These are phyloP conservation scores for Bombycilla garrulus DNA, from an alignment of 2,113 vertebrate genomes.

Conservation along the genomic window DNA sequence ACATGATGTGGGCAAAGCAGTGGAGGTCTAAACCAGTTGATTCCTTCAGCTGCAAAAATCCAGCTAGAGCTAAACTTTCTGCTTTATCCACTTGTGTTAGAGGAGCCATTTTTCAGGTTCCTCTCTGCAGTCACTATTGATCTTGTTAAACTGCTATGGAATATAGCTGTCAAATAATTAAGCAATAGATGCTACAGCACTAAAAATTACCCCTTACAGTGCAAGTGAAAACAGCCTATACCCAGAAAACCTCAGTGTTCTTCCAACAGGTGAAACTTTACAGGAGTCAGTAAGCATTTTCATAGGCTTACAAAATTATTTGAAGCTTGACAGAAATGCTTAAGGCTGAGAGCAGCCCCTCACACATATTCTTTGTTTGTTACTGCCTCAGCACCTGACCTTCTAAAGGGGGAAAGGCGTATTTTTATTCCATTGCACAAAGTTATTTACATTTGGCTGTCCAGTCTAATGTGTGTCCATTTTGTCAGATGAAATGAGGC, in stretches of 20 bases:
- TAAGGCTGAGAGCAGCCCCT: neutral
- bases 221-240: neutral
- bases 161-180: neutral
- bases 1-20: neutral
- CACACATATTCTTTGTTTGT: neutral
- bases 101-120: neutral
- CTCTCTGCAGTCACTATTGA: neutral
- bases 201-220: rapidly evolving
- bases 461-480: neutral
- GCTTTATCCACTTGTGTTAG: neutral
- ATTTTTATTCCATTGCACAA: neutral
- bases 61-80: neutral
- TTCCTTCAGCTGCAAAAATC: neutral
- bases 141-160: neutral
- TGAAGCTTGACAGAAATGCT: neutral
- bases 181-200: neutral
- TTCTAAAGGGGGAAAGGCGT: neutral
- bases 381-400: neutral
- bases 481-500: neutral
- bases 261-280: neutral
- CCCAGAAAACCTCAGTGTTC: rapidly evolving
- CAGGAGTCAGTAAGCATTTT: neutral
- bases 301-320: neutral
- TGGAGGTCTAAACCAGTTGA: neutral
- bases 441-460: neutral